Evolutionary conservation across 23 tunicate genomes (phyloP), one percentile per base, ranked within the genome.

Genomic region (Aplidium turbinatum): DNA sequence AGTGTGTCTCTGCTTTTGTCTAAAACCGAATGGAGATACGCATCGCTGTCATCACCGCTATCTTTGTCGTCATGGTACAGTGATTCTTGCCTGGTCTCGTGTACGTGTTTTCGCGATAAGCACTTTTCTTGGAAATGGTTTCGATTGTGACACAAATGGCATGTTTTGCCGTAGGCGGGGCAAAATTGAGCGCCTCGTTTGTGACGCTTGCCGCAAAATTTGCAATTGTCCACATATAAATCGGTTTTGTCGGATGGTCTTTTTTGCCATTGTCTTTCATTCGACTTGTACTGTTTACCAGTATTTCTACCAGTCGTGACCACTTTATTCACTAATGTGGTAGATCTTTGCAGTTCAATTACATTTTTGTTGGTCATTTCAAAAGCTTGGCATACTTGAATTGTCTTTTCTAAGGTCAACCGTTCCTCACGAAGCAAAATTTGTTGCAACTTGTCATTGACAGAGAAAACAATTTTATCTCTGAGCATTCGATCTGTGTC

Each of bases 131-230:
- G 24, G 35, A 47, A 71, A 16, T 47, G 77, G 13, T 50, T 71
- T n/a, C 62, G 39, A 9, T 38, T 38, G 38, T 25, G 30, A 20
- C 53, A 67, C n/a, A 24, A 24, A 40, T 18, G 30, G 38, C 73
- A 67, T 7, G 54, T 67, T 24, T 67, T 67, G 28, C 73, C 73
- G 23, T n/a, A 67, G 4, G 73, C 73, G 26, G 54, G 54, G 29
- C 21, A 67, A 38, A 9, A 38, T 21, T 38, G 53, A 13, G 28
- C 20, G 27, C 54, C 54, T 6, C 73, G 52, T 22, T 38, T 19
- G 22, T 67, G 54, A 9, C 22, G 16, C 4, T 22, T 36, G 53
- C 73, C 73, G 38, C 73, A 67, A 38, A 35, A 67, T 38, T 9
- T 20, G 30, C 73, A 67, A 21, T 67, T 26, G 22, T 67, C 22